Base-by-base conservation (phyloP, 2,797 vertebrate species). In the Bradypus variegatus region DNA sequence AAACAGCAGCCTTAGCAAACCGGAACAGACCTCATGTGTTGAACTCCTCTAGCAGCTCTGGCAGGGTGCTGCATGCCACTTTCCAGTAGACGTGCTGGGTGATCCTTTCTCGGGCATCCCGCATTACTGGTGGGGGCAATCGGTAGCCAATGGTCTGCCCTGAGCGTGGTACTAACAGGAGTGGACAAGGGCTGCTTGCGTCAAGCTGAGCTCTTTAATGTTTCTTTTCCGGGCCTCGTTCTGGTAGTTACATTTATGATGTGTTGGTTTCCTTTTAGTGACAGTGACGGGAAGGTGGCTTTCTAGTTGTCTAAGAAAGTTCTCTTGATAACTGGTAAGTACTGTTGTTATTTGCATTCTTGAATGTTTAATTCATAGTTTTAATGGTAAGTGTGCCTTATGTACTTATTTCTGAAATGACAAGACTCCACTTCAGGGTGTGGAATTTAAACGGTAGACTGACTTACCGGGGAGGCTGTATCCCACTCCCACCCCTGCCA, bases 401-500 rank as follows among this genome's bases (percentile, higher is more conserved):
- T 5, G 21, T 1, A 5, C 10, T 27, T 67, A 41, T 12, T 27
- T 5, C 3, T 14, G 21, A 67, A 67, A 18, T 19, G 18, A 18
- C 14, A 67, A 15, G 13, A 19, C 55, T 50, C 14, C 36, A 6
- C 19, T 7, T 29, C 2, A 21, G 7, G 31, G 65, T 19, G 31
- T 41, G 31, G 55, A 25, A 33, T 8, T 0, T 53, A 29, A 31
- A 27, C 77, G 31, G 85, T 8, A 2, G 9, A 50, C 14, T 10
- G 70, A 67, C 38, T 2, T 2, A 0, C 33, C 6, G 2, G 3
- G 31, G 29, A 7, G 33, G 2, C 58, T 15, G 23, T 13, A 1
- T 2, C 21, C 5, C 4, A 5, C 4, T 6, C 23, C 27, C 0
- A 5, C 1, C 27, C 50, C 23, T 2, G 0, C 8, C 3, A 64